Conservation (phyloP, 1,140 invertebrate species). For the Orussus abietinus region DNA sequence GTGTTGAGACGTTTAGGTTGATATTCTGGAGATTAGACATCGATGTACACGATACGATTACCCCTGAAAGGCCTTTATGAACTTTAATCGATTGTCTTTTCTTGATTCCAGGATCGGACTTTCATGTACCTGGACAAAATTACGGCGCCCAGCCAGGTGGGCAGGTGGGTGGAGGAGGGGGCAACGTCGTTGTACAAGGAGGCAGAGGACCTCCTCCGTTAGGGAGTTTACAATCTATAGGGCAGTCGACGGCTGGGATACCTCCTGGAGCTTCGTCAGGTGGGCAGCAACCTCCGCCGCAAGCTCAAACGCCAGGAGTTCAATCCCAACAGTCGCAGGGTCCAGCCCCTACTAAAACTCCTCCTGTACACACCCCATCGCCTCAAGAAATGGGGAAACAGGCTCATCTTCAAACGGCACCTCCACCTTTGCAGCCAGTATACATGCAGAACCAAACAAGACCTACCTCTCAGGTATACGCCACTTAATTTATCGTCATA, state of each 20-base stretch:
- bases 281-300: conserved; percentile 36
- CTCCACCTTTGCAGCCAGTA: conserved; percentile 30
- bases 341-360: conserved; percentile 38
- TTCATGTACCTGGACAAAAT: conserved; percentile 49
- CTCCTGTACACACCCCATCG: conserved; percentile 38
- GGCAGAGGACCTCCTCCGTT: conserved; percentile 45
- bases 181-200: conserved; percentile 44
- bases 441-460: conserved; percentile 35
- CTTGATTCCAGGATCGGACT: conserved; percentile 44
- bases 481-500: no score
- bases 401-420: conserved; percentile 38
- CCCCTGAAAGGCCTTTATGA: not conserved
- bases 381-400: conserved; percentile 50
- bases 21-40: not conserved
- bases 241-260: conserved; percentile 40
- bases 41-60: not conserved
- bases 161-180: conserved; percentile 47
- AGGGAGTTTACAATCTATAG: conserved; percentile 40
- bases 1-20: not conserved
- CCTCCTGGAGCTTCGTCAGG: conserved; percentile 36
- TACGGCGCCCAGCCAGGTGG: conserved; percentile 48
- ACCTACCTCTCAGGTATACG: conserved; percentile 32
- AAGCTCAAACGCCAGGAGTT: conserved; percentile 36
- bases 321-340: conserved; percentile 40
- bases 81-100: conserved; percentile 7